A percentile compares a stretch with the other conserved stretches of the same genome.
Conservation (phyloP, 2,888 invertebrate genomes). For the Exocentrus adspersus region DNA sequence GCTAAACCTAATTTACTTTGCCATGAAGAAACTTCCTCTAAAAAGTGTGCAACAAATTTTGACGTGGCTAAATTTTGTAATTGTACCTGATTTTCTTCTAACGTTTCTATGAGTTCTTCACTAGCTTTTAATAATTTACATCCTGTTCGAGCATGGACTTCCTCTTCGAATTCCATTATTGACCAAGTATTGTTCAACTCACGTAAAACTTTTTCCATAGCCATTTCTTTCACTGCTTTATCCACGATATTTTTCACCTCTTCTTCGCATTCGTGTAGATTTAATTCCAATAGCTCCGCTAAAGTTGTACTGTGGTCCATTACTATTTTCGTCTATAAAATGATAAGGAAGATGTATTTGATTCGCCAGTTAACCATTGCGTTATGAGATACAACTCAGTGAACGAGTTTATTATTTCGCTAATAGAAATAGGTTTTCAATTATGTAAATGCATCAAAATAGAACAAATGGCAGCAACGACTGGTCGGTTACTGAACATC, state of each 20-base stretch:
- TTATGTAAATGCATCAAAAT: too few species aligned
- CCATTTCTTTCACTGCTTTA: slow-evolving; percentile 98
- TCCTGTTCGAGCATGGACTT: slow-evolving; percentile 87
- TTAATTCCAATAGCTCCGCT: slow-evolving; percentile 89
- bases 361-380: too few species aligned
- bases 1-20: slow-evolving; percentile 91
- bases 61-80: slow-evolving; percentile 96
- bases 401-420: too few species aligned
- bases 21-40: slow-evolving; percentile 95
- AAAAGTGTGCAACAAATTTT: slow-evolving; percentile 95
- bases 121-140: slow-evolving; percentile 87
- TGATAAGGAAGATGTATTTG: too few species aligned
- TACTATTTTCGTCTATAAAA: slow-evolving; percentile 85
- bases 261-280: slow-evolving; percentile 96
- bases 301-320: slow-evolving; percentile 94
- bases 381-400: too few species aligned
- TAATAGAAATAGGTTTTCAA: too few species aligned
- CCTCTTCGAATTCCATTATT: slow-evolving; percentile 91
- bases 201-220: slow-evolving; percentile 94
- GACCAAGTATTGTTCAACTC: slow-evolving; percentile 94
- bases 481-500: too few species aligned
- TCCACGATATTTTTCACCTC: slow-evolving; percentile 98
- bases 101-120: slow-evolving; percentile 94
- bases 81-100: slow-evolving; percentile 98
- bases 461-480: too few species aligned